phyloP scores from a whole-genome alignment of 2,797 vertebrate genomes.

The Dendrocincla fuliginosa region DNA sequence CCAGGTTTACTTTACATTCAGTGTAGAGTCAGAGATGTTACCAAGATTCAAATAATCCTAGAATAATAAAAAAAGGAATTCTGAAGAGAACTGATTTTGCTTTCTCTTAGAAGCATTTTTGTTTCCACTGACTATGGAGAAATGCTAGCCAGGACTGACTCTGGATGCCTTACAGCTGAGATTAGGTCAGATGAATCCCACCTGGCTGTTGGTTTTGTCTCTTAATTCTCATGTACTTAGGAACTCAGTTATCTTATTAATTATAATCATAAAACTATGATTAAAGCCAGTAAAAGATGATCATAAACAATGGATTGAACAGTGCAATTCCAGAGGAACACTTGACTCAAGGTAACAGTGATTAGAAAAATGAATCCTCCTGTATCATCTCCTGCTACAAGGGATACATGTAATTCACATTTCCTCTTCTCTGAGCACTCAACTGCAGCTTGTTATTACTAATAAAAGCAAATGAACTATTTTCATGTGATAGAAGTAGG shows the following conservation, averaged over 20 bases:
- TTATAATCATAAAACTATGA: constrained; percentile 26
- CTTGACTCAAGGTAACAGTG: not conserved
- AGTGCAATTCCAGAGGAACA: not conserved
- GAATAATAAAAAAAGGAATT: not conserved
- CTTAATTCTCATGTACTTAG: not conserved
- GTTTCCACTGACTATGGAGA: not conserved
- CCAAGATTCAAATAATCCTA: not conserved
- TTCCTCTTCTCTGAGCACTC: not conserved
- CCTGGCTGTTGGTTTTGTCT: not conserved
- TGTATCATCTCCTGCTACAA: not conserved
- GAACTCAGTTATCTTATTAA: constrained; percentile 23
- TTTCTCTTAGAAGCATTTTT: not conserved
- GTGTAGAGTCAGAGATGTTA: not conserved
- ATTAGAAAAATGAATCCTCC: not conserved
- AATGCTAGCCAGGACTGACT: not conserved
- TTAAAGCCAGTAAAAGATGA: constrained; percentile 19
- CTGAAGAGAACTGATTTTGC: not conserved
- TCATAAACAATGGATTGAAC: not conserved
- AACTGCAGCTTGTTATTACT: not conserved
- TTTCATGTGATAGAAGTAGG: not conserved
- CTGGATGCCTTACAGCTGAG: not conserved
- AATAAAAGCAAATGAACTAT: not conserved
- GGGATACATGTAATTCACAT: not conserved
- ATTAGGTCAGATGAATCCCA: constrained; percentile 32
- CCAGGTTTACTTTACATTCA: not conserved